A percentile compares a stretch with the other conserved stretches of the same genome.
phyloP scores from a whole-genome alignment of 1,140 invertebrate genomes.

The Papilio helenus region DNA sequence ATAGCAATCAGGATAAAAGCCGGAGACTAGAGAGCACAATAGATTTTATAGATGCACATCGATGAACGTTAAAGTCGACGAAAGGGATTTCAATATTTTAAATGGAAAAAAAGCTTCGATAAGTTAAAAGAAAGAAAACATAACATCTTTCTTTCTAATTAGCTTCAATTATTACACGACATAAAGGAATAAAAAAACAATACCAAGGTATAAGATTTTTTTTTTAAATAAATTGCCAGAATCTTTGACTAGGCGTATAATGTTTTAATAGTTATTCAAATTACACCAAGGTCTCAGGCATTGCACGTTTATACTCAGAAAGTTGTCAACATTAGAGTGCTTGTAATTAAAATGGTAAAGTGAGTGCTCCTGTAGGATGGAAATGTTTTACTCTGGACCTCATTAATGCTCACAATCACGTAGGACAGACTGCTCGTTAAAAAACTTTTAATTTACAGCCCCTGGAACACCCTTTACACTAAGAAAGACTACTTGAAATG shows the following conservation, averaged over 20 bases:
- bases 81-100: neutral
- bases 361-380: constrained; percentile 5
- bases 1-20: neutral
- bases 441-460: constrained; percentile 8
- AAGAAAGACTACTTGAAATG: neutral
- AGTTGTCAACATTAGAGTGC: constrained; percentile 13
- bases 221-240: neutral
- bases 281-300: neutral
- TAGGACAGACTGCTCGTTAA: constrained; percentile 19
- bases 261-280: neutral
- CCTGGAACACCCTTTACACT: neutral
- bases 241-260: neutral
- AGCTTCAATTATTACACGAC: too few relatives aligned
- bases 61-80: neutral
- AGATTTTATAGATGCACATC: neutral
- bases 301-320: neutral
- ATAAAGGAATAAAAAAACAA: too few relatives aligned
- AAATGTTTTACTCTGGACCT: constrained; percentile 23
- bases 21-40: neutral
- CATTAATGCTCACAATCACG: constrained; percentile 11
- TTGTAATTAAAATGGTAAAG: constrained; percentile 25
- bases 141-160: neutral
- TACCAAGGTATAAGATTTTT: too few relatives aligned
- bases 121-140: too few relatives aligned
- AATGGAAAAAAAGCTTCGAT: neutral